Evolutionary conservation across 2,797 vertebrate genomes (phyloP).

Genomic region (Neosilurus hyrtlii): DNA sequence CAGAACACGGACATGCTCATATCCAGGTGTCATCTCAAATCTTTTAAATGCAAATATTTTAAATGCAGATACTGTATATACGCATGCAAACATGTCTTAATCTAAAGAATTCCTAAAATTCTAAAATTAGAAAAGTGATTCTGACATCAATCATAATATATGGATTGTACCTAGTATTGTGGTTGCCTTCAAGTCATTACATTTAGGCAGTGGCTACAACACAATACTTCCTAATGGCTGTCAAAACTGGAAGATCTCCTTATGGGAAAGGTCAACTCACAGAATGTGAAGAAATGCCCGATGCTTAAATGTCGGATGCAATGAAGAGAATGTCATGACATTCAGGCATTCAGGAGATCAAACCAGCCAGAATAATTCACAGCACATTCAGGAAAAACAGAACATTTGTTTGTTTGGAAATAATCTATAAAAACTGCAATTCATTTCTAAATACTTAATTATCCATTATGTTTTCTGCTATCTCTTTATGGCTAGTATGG

Average conservation of each 20-base stretch:
- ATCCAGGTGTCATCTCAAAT: too few species aligned
- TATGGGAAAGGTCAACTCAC: slow-evolving; percentile 27
- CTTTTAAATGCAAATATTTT: too few species aligned
- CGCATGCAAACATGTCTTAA: too few species aligned
- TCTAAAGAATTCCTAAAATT: too few species aligned
- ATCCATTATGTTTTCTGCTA: not conserved
- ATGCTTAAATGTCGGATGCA: slow-evolving; percentile 42
- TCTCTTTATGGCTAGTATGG: not conserved
- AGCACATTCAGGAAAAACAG: slow-evolving; percentile 11
- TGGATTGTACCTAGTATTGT: too few species aligned
- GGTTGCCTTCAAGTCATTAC: not conserved
- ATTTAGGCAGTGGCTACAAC: not conserved
- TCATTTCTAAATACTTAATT: not conserved
- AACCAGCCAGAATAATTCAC: slow-evolving; percentile 1
- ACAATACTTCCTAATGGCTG: slow-evolving; percentile 1
- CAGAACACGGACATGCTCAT: too few species aligned
- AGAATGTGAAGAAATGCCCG: slow-evolving; percentile 8
- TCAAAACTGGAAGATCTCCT: slow-evolving; percentile 16
- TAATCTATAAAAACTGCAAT: not conserved
- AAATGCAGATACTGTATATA: too few species aligned
- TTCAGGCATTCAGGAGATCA: slow-evolving; percentile 36
- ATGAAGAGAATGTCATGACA: slow-evolving; percentile 41
- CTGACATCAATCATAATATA: too few species aligned
- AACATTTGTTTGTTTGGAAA: not conserved
- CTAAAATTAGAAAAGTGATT: too few species aligned